A percentile compares a stretch with the other conserved stretches of the same genome.
These are phyloP conservation scores for Lithophane ornitopus DNA, from an alignment of 2,888 invertebrate genomes.

Conservation along the genomic window DNA sequence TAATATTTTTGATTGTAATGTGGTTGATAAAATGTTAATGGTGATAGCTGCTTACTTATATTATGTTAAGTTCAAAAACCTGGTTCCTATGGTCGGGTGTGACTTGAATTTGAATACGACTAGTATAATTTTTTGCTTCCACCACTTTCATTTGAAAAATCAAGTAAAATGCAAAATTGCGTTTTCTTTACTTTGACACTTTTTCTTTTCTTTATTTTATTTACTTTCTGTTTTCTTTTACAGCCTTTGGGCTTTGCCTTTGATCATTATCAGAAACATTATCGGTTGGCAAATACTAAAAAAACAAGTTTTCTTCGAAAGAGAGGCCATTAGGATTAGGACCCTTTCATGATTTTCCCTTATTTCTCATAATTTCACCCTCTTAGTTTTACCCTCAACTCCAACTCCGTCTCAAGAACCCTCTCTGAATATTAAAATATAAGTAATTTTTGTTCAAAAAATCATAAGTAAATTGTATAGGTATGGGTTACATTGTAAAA, in stretches of 20 bases:
- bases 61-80: neutral
- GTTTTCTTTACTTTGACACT: neutral
- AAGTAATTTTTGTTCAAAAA: neutral
- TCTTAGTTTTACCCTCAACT: neutral
- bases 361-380: constrained; percentile 17
- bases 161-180: neutral
- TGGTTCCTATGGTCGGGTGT: neutral
- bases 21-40: neutral
- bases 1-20: constrained; percentile 8
- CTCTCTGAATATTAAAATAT: neutral
- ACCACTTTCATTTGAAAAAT: neutral
- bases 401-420: neutral
- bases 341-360: neutral
- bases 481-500: neutral
- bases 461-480: too few relatives aligned
- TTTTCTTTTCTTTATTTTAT: neutral
- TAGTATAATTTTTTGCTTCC: neutral
- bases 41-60: neutral
- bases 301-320: neutral
- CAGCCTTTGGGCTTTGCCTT: constrained; percentile 19
- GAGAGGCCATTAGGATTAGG: constrained; percentile 11
- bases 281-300: constrained; percentile 9
- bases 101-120: neutral
- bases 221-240: neutral
- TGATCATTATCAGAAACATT: constrained; percentile 20